phyloP scores from a whole-genome alignment of 2,888 invertebrate genomes.

The Scrobipalpa costella region DNA sequence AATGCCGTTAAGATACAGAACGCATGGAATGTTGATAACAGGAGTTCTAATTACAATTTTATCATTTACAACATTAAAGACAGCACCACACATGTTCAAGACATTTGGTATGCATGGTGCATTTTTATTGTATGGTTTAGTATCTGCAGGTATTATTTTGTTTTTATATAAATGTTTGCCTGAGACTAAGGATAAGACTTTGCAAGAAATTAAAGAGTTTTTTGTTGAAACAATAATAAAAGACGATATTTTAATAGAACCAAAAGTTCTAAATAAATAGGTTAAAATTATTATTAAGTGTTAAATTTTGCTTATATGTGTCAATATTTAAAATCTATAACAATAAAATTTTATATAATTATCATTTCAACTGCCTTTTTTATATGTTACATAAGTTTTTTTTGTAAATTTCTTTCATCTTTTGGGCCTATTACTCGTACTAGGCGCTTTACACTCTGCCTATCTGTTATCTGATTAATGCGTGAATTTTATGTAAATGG shows the following conservation, averaged over 20 bases:
- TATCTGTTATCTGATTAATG: too few species aligned
- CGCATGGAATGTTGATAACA: slow-evolving; percentile 45
- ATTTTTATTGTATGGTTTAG: slow-evolving; percentile 42
- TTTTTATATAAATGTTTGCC: slow-evolving; percentile 36
- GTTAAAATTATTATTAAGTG: too few species aligned
- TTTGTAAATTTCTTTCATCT: too few species aligned
- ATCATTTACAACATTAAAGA: slow-evolving; percentile 47
- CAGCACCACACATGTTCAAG: slow-evolving; percentile 52
- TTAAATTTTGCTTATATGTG: too few species aligned
- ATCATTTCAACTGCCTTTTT: too few species aligned
- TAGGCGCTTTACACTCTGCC: too few species aligned
- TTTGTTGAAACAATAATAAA: neutral
- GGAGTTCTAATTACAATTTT: slow-evolving; percentile 43
- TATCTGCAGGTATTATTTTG: slow-evolving; percentile 31
- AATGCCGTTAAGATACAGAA: slow-evolving; percentile 53
- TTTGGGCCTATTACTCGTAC: too few species aligned
- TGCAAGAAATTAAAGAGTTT: slow-evolving; percentile 12
- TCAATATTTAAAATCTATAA: too few species aligned
- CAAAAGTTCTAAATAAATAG: neutral
- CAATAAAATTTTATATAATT: too few species aligned
- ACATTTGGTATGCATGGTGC: slow-evolving; percentile 50
- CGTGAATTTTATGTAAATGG: too few species aligned
- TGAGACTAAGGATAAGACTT: too few species aligned
- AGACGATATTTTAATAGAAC: neutral
- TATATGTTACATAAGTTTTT: too few species aligned